phyloP scores from a whole-genome alignment of 2,113 vertebrate species.

The Fregata magnificens region DNA sequence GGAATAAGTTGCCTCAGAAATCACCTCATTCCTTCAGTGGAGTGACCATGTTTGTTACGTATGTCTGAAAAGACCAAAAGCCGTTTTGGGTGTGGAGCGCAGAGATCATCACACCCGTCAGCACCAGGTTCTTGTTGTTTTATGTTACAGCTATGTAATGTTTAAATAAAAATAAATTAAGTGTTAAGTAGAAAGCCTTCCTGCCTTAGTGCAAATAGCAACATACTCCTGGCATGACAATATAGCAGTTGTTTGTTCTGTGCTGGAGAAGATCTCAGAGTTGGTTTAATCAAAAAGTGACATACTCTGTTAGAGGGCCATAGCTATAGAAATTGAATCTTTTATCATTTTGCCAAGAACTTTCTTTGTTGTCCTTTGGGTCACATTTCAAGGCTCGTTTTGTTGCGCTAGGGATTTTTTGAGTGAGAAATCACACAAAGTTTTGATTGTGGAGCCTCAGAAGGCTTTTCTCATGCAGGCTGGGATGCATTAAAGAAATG shows the following conservation, averaged over 20 bases:
- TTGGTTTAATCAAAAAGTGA: slow-evolving; percentile 49
- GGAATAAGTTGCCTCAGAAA: neutral
- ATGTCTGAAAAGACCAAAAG: neutral
- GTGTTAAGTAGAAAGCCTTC: slow-evolving; percentile 39
- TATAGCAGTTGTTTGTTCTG: slow-evolving; percentile 15
- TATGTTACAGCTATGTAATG: slow-evolving; percentile 13
- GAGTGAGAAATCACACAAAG: neutral
- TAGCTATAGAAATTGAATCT: slow-evolving; percentile 31
- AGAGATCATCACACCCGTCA: neutral
- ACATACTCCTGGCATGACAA: slow-evolving; percentile 29
- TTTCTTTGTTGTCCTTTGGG: slow-evolving; percentile 46
- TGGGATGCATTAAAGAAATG: neutral
- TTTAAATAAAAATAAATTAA: slow-evolving; percentile 56
- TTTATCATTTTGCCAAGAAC: slow-evolving; percentile 15
- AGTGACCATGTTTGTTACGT: neutral
- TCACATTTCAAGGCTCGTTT: slow-evolving; percentile 9
- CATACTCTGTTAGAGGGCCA: neutral
- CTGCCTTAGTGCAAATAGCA: slow-evolving; percentile 36
- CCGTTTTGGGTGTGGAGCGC: neutral
- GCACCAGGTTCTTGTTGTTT: slow-evolving; percentile 1
- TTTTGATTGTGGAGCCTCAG: slow-evolving; percentile 7
- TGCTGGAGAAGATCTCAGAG: slow-evolving; percentile 51
- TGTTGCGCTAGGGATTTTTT: neutral
- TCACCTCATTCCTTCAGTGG: neutral
- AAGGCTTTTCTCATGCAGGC: neutral